Base-by-base conservation (phyloP, 2,888 invertebrate species). In the Selenia dentaria region DNA sequence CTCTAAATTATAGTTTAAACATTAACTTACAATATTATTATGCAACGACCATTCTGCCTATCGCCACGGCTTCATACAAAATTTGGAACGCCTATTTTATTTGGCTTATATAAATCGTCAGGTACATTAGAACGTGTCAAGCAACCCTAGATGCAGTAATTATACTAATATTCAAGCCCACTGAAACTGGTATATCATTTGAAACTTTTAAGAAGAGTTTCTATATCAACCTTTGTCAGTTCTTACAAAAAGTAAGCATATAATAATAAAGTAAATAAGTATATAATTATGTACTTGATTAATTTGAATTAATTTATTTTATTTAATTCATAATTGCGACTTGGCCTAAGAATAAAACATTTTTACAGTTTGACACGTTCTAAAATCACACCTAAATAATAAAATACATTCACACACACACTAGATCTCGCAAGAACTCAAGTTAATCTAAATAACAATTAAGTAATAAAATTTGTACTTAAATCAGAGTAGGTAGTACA, bases 381-480 rank as follows among this genome's bases (percentile, higher is more conserved):
- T 80, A 79, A 57, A 62, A 70, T 70, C 73, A 73, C 74, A 67
- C 64, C 71, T 76, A 78, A 62, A 67, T 63, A 68, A 72, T 72
- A 68, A 63, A 68, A 64, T 64, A 67, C 62, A 64, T 71, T 72
- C 69, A 67, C 67, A 61, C 71, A 74, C 77, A 75, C 79, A 70
- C 68, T 69, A 70, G 72, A 79, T 67, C 74, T 64, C 66, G 64
- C 59, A 47, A 72, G 70, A 67, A 78, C 73, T 74, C 83, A 85
- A 79, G 79, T 76, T 67, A 56, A 83, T 81, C 82, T 84, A 84
- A 84, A 83, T 83, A 89, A 89, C 87, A 83, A 87, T 88, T 85
- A 85, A 51, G 58, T 54, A 82, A 51, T 77, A 78, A 87, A 87
- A 88, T 89, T 90, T 90, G 89, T 90, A 90, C 89, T 89, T 87